Percentiles rank a stretch among this genome's conserved stretches.
phyloP scores from a whole-genome alignment of 2,113 vertebrate genomes.

The Lagenorhynchus albirostris region DNA sequence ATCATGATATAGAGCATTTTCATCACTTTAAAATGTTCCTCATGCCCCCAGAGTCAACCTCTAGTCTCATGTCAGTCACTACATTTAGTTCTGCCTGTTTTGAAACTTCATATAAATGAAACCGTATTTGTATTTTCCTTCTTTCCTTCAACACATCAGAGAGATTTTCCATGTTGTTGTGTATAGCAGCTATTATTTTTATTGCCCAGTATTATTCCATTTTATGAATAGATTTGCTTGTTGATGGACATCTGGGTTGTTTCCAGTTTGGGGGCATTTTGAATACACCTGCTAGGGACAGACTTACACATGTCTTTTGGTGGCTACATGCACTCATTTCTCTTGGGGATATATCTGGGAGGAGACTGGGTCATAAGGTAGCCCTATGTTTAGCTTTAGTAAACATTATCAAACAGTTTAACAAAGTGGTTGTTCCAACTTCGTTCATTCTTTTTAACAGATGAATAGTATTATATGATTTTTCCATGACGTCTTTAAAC shows the following conservation, averaged over 20 bases:
- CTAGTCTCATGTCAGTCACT: background rate
- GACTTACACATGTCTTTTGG: background rate
- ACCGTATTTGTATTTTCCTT: background rate
- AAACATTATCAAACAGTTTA: background rate
- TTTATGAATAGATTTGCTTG: background rate
- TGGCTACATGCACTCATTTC: background rate
- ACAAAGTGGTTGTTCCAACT: background rate
- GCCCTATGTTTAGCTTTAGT: background rate
- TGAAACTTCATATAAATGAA: background rate
- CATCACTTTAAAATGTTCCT: background rate
- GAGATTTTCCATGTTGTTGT: slow-evolving; percentile 3
- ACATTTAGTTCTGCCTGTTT: background rate
- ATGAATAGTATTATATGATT: background rate
- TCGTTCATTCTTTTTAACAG: slow-evolving; percentile 21
- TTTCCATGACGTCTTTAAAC: slow-evolving; percentile 31
- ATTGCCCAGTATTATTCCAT: background rate
- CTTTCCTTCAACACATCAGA: background rate
- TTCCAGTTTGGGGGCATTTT: background rate
- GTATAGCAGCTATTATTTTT: background rate
- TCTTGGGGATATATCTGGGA: background rate
- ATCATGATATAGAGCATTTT: background rate
- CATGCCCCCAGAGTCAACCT: background rate
- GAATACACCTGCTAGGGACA: background rate
- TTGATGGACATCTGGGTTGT: background rate
- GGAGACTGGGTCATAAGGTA: background rate